Percentiles rank a stretch among this genome's conserved stretches.
phyloP scores from a whole-genome alignment of 2,797 vertebrate genomes.

The Paedocypris micromegethes region DNA sequence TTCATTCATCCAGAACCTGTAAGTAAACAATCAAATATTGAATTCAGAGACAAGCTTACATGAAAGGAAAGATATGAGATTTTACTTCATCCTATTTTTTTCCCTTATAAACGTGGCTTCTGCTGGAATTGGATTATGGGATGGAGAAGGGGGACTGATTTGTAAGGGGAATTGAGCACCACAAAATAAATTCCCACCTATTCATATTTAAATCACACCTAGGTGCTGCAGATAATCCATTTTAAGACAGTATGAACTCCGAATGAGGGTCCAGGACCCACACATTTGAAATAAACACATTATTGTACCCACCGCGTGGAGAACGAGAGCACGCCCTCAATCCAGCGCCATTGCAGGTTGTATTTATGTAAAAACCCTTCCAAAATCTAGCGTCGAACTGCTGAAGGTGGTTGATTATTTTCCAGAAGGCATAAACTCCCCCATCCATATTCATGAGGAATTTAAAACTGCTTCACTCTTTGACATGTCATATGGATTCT shows the following conservation, averaged over 20 bases:
- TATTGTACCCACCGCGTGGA: slow-evolving; percentile 49
- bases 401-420: slow-evolving; percentile 62
- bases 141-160: slow-evolving; percentile 60
- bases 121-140: slow-evolving; percentile 76
- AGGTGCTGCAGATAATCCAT: slow-evolving; percentile 76
- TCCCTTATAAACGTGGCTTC: slow-evolving; percentile 40
- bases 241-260: slow-evolving; percentile 72
- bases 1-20: slow-evolving; percentile 56
- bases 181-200: slow-evolving; percentile 79
- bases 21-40: slow-evolving; percentile 65
- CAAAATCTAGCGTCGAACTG: slow-evolving; percentile 58
- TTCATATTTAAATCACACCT: slow-evolving; percentile 81
- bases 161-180: slow-evolving; percentile 74
- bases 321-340: slow-evolving; percentile 49
- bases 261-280: slow-evolving; percentile 66
- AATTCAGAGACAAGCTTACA: slow-evolving; percentile 66
- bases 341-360: slow-evolving; percentile 57
- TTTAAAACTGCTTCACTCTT: slow-evolving; percentile 62
- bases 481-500: slow-evolving; percentile 71
- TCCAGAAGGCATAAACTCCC: slow-evolving; percentile 63
- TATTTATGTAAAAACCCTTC: slow-evolving; percentile 44
- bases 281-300: slow-evolving; percentile 65
- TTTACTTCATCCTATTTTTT: slow-evolving; percentile 62
- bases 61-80: slow-evolving; percentile 71
- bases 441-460: slow-evolving; percentile 75